Conservation (phyloP, 2,113 vertebrate species). For the Abramis brama region DNA sequence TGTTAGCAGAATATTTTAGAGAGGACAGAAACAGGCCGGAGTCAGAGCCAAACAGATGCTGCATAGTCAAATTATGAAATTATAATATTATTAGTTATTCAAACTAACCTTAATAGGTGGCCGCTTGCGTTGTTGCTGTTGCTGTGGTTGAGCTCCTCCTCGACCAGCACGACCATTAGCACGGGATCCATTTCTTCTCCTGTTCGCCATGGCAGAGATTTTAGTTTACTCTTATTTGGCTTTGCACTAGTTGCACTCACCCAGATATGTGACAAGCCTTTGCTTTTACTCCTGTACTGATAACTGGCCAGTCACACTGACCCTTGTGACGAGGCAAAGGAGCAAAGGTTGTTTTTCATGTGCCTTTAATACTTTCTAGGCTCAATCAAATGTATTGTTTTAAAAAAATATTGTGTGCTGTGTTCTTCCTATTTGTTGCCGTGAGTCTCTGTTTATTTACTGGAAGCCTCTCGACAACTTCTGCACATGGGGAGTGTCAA, state of each 20-base stretch:
- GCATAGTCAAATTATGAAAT: not conserved
- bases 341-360: constrained; percentile 41
- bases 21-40: not conserved
- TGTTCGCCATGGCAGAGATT: constrained; percentile 45
- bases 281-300: constrained; percentile 11
- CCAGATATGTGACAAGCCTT: not conserved
- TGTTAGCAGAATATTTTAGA: not conserved
- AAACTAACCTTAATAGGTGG: constrained; percentile 35
- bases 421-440: not conserved
- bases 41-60: not conserved
- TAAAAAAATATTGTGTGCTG: not conserved
- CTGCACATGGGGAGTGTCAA: not conserved
- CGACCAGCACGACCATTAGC: constrained; percentile 25
- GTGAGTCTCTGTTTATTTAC: not conserved
- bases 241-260: not conserved
- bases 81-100: not conserved
- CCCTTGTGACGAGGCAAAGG: constrained; percentile 33
- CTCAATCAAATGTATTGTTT: not conserved
- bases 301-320: constrained; percentile 11
- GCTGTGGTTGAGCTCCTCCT: constrained; percentile 29
- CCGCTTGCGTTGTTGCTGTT: constrained; percentile 23
- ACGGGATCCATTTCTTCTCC: constrained; percentile 42
- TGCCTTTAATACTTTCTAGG: not conserved
- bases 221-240: not conserved
- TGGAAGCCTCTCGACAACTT: no score